Conservation (phyloP, 2,113 vertebrate genomes). For the Leptobrachium ailaonicum region DNA sequence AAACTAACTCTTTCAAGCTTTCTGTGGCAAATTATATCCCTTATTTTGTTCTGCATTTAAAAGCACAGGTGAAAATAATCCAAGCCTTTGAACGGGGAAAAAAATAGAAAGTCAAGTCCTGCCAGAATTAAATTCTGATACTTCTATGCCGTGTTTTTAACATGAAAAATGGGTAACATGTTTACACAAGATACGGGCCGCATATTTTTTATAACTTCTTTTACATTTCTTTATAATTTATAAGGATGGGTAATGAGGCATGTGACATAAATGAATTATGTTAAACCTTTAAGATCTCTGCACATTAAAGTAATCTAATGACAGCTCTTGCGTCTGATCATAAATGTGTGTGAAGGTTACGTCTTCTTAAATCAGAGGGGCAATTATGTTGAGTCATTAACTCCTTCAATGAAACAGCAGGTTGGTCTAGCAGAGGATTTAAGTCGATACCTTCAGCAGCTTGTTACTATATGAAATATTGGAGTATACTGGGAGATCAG, state of each 20-base stretch:
- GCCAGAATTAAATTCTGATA: slow-evolving; percentile 1
- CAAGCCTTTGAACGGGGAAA: slow-evolving; percentile 3
- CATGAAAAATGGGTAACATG: slow-evolving; percentile 38
- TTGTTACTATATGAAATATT: too few species aligned
- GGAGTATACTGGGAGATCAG: too few species aligned
- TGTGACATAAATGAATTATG: slow-evolving; percentile 26
- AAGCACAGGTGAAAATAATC: slow-evolving; percentile 23
- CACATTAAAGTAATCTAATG: slow-evolving; percentile 17
- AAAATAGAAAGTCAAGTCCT: background rate
- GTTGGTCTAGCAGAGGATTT: too few species aligned
- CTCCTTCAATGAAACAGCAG: background rate
- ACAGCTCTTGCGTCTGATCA: slow-evolving; percentile 12
- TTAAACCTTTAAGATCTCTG: slow-evolving; percentile 15
- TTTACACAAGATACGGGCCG: slow-evolving; percentile 34
- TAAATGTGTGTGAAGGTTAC: slow-evolving; percentile 8
- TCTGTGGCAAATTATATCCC: slow-evolving; percentile 15
- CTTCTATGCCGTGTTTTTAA: background rate
- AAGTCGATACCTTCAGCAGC: too few species aligned
- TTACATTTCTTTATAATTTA: slow-evolving; percentile 27
- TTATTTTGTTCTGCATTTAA: slow-evolving; percentile 22
- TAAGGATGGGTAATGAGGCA: slow-evolving; percentile 36
- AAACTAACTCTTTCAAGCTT: background rate
- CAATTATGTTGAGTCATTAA: background rate
- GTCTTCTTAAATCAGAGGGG: background rate
- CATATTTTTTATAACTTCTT: slow-evolving; percentile 9